Evolutionary conservation across 1,140 invertebrate species (phyloP), one percentile per base, ranked within the genome.

Genomic region (Elymnias hypermnestra): DNA sequence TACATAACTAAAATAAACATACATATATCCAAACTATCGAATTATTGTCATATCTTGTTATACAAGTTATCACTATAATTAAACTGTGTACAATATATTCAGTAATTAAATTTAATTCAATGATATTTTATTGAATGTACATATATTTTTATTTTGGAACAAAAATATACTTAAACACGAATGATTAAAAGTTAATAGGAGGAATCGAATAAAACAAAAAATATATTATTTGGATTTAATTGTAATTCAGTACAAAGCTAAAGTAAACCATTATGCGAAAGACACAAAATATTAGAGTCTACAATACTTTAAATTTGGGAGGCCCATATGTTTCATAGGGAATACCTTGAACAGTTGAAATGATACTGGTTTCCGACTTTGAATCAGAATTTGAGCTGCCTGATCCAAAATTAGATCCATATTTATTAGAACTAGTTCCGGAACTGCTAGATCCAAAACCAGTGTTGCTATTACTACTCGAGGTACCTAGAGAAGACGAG

Each of bases 251-350:
- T 33, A 7, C 17, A 10, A 33, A 17, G 18, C 12, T 31, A 19
- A 3, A n/a, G 25, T 33, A 14, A 33, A 33, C 35, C 5, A 43
- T 45, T 55, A 3, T 6, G 14, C 5, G 1, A 9, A 10, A 17
- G 7, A 17, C 13, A 33, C 2, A 5, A 49, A 18, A 33, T 4
- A 10, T 44, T 28, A 37, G 21, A 44, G 33, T 50, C 35, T 73
- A 67, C 17, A 59, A 52, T 38, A 43, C 39, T 57, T 68, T 75
- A 59, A 83, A 83, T 36, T 70, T 71, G 10, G 79, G 79, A 29
- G 63, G 37, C 45, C 76, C 79, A 40, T 83, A 81, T 9, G 64
- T 75, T 73, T 81, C 74, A 46, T 83, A 69, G 15, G 78, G 78
- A 15, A 83, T 47, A 26, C 79, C 76, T 62, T 83, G 79, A 70